Base-by-base conservation (phyloP, 2,888 invertebrate genomes). In the Byasa hedistus region DNA sequence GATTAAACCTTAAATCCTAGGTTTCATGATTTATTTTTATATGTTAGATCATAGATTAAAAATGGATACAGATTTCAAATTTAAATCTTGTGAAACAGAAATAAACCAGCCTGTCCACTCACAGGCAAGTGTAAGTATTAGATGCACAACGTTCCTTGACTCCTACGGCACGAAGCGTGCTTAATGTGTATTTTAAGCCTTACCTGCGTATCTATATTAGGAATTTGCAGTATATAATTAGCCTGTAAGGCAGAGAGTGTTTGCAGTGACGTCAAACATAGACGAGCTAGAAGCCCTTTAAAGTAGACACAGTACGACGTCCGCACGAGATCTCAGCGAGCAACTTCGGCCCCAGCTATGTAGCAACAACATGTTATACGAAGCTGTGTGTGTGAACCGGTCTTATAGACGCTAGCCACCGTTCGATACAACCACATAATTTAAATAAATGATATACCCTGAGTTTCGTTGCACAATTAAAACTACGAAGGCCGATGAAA, bases 381-480 rank as follows among this genome's bases (percentile, higher is more conserved):
- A 66, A 72, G 69, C 71, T 78, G 79, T 79, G 77, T 78, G 76
- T 77, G 74, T 77, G 77, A 85, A 88, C 89, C 88, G 88, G 87
- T 87, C 86, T 71, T 76, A 80, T 79, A 84, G 82, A 84, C 79
- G 74, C 78, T 75, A 80, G 81, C 84, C 80, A 83, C 83, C 81
- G 85, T 84, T 85, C 82, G 79, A 80, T 80, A 81, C 81, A 81
- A 82, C 82, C 81, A 82, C 81, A 84, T 85, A 78, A 85, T 86
- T 86, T 86, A 82, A 85, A 85, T 86, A 86, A 84, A 82, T 84
- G 83, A 83, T 83, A 81, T 83, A 85, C 80, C 77, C 79, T 82
- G 70, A 77, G 78, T 80, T 81, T 80, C 72, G 83, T 84, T 85
- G 84, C 81, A 85, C 85, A 86, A 87, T 84, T 86, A 84, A 85